phyloP scores from a whole-genome alignment of 2,113 vertebrate species.

The Leptobrachium ailaonicum region DNA sequence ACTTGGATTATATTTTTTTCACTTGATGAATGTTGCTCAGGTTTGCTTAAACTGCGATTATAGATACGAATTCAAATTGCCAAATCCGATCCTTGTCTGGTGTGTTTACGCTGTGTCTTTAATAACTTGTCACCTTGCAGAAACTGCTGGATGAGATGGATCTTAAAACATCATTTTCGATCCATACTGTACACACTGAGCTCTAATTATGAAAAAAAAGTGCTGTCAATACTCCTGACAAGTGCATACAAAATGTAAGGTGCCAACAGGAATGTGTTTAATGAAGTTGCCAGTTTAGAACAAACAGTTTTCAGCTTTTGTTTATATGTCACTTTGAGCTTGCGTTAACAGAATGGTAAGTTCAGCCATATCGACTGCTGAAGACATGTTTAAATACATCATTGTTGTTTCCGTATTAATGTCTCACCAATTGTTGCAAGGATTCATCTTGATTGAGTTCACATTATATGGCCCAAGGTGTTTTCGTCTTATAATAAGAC shows the following conservation, averaged over 20 bases:
- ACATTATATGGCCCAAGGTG: no score
- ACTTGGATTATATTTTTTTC: no score
- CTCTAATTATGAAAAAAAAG: slow-evolving; percentile 45
- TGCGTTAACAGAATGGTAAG: not conserved
- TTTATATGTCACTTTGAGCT: slow-evolving; percentile 7
- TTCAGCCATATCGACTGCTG: not conserved
- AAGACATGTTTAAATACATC: no score
- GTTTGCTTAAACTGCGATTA: no score
- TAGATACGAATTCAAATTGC: no score
- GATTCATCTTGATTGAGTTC: no score
- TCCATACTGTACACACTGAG: slow-evolving; percentile 23
- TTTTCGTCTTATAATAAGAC: no score
- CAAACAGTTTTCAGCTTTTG: slow-evolving; percentile 32
- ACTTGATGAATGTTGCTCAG: no score
- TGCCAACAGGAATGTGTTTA: slow-evolving; percentile 27
- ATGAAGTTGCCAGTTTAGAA: slow-evolving; percentile 32
- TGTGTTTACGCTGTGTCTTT: not conserved
- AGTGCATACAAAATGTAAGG: slow-evolving; percentile 25
- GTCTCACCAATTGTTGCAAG: no score
- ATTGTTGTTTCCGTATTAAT: no score
- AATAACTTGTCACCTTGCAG: slow-evolving; percentile 13
- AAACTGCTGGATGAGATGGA: slow-evolving; percentile 24
- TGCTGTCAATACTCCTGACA: slow-evolving; percentile 36
- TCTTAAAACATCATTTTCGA: slow-evolving; percentile 33
- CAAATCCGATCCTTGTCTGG: no score